These are phyloP conservation scores for Halcyon malimbica DNA, from an alignment of 2,113 vertebrate genomes.

Conservation along the genomic window DNA sequence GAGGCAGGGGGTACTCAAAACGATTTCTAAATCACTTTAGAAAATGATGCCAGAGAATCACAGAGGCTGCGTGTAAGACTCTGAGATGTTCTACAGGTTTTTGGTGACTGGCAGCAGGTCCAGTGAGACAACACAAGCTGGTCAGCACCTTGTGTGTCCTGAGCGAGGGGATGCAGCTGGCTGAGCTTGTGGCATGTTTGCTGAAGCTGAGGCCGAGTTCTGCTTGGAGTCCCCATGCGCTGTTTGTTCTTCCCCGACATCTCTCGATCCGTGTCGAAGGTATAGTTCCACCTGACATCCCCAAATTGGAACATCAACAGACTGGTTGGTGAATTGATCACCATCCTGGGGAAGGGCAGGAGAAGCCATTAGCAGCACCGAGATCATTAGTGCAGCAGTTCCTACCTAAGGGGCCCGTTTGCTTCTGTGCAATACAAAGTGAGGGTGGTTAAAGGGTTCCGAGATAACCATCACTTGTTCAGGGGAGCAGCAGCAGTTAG, in stretches of 20 bases:
- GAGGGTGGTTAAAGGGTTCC: background rate
- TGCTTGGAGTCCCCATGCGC: background rate
- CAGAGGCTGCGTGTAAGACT: background rate
- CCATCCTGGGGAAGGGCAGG: conserved; percentile 73
- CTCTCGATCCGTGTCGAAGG: background rate
- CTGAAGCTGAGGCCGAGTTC: background rate
- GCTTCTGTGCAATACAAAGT: background rate
- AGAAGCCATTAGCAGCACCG: background rate
- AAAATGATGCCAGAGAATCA: background rate
- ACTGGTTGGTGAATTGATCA: conserved; percentile 77
- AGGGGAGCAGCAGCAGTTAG: background rate
- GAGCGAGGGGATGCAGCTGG: background rate
- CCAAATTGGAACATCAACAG: conserved; percentile 83
- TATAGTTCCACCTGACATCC: conserved; percentile 83
- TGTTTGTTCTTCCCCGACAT: background rate
- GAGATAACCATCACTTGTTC: background rate
- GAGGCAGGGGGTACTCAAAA: background rate
- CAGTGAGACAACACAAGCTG: background rate
- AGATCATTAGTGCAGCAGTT: background rate
- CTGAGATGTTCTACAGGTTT: background rate
- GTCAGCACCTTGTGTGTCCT: background rate
- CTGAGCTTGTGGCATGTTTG: background rate
- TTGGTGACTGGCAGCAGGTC: background rate
- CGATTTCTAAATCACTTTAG: background rate
- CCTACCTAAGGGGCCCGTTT: background rate